A percentile compares a stretch with the other conserved stretches of the same genome.
Evolutionary conservation across 2,888 invertebrate genomes (phyloP).

Genomic region (Chymomyza amoena): DNA sequence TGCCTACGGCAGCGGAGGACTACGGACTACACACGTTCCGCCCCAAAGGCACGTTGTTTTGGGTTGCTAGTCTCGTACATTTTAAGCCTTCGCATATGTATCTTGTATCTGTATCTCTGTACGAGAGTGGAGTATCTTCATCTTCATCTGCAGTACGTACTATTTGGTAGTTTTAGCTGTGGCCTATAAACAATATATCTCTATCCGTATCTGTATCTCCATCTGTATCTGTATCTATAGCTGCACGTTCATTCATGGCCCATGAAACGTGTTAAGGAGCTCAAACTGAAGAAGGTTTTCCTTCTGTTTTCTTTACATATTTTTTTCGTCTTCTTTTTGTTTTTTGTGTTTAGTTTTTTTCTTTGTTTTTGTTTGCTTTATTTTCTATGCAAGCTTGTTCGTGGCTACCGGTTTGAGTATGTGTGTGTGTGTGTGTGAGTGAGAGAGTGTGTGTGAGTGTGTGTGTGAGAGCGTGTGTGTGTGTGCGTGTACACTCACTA

Average conservation of each 20-base stretch:
- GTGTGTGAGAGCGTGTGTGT: background rate
- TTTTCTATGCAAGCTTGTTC: slow-evolving; percentile 55
- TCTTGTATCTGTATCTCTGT: slow-evolving; percentile 16
- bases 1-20: background rate
- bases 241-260: slow-evolving; percentile 61
- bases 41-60: background rate
- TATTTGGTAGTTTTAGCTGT: background rate
- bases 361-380: slow-evolving; percentile 16
- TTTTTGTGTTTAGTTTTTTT: no score
- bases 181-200: slow-evolving; percentile 2
- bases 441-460: background rate
- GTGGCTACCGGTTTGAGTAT: background rate
- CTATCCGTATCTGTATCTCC: slow-evolving; percentile 27
- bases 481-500: no score
- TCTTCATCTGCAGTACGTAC: slow-evolving; percentile 5
- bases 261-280: slow-evolving; percentile 67
- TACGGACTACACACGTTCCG: background rate
- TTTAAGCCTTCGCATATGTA: slow-evolving; percentile 6
- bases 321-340: background rate
- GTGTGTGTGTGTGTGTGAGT: background rate
- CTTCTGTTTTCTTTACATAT: background rate
- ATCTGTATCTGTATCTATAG: slow-evolving; percentile 5
- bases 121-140: slow-evolving; percentile 22
- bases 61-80: slow-evolving; percentile 10
- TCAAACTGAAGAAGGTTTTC: slow-evolving; percentile 41